Base-by-base conservation (phyloP, 2,888 invertebrate genomes). In the Eupeodes luniger region DNA sequence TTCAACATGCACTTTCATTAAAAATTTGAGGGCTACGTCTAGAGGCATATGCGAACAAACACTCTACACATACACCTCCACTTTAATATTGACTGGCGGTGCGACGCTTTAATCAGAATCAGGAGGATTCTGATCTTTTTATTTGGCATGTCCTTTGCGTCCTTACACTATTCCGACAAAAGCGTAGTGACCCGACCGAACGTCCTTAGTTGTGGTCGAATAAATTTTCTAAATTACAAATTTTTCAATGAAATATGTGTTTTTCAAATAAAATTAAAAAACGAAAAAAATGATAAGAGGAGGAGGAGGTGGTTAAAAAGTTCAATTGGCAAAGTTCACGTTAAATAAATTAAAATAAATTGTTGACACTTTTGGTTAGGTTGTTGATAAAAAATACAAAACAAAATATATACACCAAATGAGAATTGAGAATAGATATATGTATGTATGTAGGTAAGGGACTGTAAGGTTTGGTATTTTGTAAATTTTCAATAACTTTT, bases 201-300 rank as follows among this genome's bases (percentile, higher is more conserved):
- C 34, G 34, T 14, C 14, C 14, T 7, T 49, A 19, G 12, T 14
- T 83, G 75, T 10, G 83, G 83, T 83, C 59, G 72, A 67, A 76
- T 87, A 72, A 76, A 79, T 83, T 83, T 83, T 87, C 76, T 75
- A 79, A 86, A 83, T 83, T 86, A 83, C 86, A 78, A 78, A 72
- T 34, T 57, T 47, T 57, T 44, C 27, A 59, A 70, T 44, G 10
- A 59, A 72, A 72, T 44, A 70, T 5, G 27, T 27, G 27, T 40
- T 40, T 40, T 7, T 40, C 40, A 57, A 53, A 19, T 69, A n/a
- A 36, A 44, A 55, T 40, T 51, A 6, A 53, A 40, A 47, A 14
- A 47, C 11, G 1, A 16, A 3, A 66, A 66, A 3, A 27, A n/a
- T 47, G 27, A 47, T 14, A 16, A 51, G 70, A 19, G 5, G 14